These are phyloP conservation scores for Antechinus stuartii DNA, from an alignment of 2,113 vertebrate genomes.

Conservation along the genomic window DNA sequence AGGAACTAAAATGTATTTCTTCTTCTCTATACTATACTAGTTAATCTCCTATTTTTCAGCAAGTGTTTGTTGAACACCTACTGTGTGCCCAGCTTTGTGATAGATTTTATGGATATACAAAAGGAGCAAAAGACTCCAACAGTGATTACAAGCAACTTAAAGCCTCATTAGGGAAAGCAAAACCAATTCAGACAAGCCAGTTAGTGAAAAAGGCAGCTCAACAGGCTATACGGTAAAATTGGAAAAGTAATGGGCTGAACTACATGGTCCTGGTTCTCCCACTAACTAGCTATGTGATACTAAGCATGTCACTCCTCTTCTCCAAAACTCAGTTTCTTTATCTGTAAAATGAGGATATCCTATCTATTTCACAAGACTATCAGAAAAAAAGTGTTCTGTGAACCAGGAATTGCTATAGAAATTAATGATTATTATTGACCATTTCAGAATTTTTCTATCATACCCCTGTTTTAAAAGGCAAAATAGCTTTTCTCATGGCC, in stretches of 20 bases:
- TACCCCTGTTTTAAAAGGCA: not conserved
- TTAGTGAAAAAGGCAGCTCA: not conserved
- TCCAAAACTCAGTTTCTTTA: accelerated
- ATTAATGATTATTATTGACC: not conserved
- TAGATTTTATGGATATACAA: not conserved
- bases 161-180: not conserved
- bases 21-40: not conserved
- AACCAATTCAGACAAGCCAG: not conserved
- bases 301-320: not conserved
- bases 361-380: not conserved
- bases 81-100: not conserved
- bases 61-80: not conserved
- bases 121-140: not conserved
- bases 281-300: not conserved
- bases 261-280: not conserved
- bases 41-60: not conserved
- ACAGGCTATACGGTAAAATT: not conserved
- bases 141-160: not conserved
- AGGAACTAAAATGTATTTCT: not conserved
- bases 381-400: accelerated
- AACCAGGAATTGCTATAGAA: not conserved
- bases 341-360: not conserved
- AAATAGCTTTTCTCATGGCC: accelerated
- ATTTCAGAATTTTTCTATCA: not conserved
- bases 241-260: too few species aligned